Evolutionary conservation across 2,113 vertebrate genomes (phyloP), one percentile per base, ranked within the genome.

Genomic region (Albula glossodonta): DNA sequence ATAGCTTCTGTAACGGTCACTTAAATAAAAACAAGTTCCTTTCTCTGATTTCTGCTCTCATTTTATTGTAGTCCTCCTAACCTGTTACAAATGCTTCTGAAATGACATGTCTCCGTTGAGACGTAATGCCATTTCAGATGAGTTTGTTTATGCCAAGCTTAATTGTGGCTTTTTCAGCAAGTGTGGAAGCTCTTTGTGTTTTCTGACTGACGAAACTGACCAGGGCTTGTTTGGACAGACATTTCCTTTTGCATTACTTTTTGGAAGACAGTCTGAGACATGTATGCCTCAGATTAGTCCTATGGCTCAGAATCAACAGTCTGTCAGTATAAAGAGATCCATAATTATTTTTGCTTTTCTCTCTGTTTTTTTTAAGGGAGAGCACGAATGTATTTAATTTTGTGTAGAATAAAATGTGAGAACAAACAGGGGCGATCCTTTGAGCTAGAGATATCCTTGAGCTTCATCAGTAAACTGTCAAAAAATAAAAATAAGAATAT

Each of bases 51-150:
- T 86, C 84, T 80, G 31, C 25, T 85, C 83, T 90, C 90, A 78
- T 41, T 86, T 70, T 84, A 41, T 83, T 87, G 50, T 90, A 91
- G 74, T 51, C 31, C 92, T 90, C 84, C 92, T 93, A 93, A 93
- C 92, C 90, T 93, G 87, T 77, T 88, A 88, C 93, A 93, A 95
- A 93, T 90, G 89, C 88, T 89, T 93, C 88, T 90, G 88, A 93
- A 94, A 92, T 94, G 89, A 93, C 91, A 93, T 91, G 91, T 41
- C 31, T 93, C 92, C 93, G 91, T 90, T 94, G 92, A 92, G 90
- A 86, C 87, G 80, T 90, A 89, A 91, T 93, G 92, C 91, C 91
- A 92, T 87, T 90, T 83, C 84, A 92, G 91, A 93, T 93, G 91
- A 93, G 92, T 91, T 92, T 90, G 94, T 41, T 93, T 93, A 92